Percentiles rank a stretch among this genome's conserved stretches.
These are phyloP conservation scores for Gymnopithys bicolor DNA, from an alignment of 2,797 vertebrate species.

Conservation along the genomic window DNA sequence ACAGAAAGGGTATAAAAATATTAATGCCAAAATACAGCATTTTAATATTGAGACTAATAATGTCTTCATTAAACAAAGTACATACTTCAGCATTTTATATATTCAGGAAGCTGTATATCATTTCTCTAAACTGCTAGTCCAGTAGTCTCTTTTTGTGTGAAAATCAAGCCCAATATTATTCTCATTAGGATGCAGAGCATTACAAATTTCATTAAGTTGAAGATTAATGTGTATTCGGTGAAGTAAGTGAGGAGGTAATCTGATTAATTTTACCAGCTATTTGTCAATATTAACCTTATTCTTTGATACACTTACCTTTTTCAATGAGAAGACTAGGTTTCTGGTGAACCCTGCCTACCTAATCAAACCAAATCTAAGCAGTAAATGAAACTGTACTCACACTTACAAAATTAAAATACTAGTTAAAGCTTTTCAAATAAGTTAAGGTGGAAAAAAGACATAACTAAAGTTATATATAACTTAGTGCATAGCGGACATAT, in stretches of 20 bases:
- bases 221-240: neutral
- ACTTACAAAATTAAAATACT: neutral
- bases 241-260: neutral
- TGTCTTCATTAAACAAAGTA: neutral
- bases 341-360: neutral
- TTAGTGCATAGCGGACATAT: accelerated
- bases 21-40: neutral
- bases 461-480: neutral
- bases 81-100: neutral
- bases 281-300: neutral
- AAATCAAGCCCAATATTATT: neutral
- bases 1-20: neutral
- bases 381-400: neutral
- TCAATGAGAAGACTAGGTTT: neutral
- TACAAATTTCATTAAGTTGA: neutral
- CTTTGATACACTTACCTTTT: neutral
- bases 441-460: neutral
- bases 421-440: neutral
- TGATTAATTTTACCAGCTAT: neutral
- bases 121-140: neutral
- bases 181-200: neutral
- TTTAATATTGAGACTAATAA: neutral
- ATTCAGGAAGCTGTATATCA: neutral
- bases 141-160: neutral
- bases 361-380: neutral